These are phyloP conservation scores for Xiphydria camelus DNA, from an alignment of 2,888 invertebrate genomes.

Conservation along the genomic window DNA sequence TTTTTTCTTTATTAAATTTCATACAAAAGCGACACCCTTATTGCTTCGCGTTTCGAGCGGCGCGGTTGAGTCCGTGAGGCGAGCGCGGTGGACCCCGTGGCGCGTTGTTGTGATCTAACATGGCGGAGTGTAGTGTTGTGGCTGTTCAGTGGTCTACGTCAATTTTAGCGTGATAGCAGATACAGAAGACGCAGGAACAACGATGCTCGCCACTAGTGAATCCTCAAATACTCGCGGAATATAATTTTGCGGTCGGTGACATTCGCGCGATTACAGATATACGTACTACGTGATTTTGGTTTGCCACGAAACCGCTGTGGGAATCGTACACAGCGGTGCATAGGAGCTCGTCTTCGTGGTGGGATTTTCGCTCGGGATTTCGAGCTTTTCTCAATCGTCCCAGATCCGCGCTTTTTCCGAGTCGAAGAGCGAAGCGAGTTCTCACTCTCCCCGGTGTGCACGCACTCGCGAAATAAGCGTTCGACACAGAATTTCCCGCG, in stretches of 20 bases:
- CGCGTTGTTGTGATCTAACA: constrained; percentile 74
- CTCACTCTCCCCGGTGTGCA: too few relatives aligned
- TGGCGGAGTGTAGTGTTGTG: constrained; percentile 69
- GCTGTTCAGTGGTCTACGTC: constrained; percentile 62
- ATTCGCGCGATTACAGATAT: too few relatives aligned
- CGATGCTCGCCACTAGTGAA: constrained; percentile 21
- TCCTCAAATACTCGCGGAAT: background rate
- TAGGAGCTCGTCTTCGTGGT: constrained; percentile 30
- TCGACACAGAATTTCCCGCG: constrained; percentile 35
- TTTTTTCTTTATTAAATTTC: background rate
- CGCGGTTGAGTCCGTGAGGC: constrained; percentile 56
- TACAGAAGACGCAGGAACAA: constrained; percentile 28
- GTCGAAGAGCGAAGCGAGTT: too few relatives aligned
- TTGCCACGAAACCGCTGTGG: constrained; percentile 30
- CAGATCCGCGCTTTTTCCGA: constrained; percentile 4
- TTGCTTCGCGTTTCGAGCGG: constrained; percentile 27
- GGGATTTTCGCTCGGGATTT: constrained; percentile 8
- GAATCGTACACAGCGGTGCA: constrained; percentile 31
- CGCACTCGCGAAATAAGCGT: constrained; percentile 9
- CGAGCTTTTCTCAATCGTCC: constrained; percentile 10
- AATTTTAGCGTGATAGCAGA: constrained; percentile 53
- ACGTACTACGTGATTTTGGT: constrained; percentile 15
- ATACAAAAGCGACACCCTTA: background rate
- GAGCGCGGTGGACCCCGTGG: constrained; percentile 63
- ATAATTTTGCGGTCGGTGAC: background rate